phyloP scores from a whole-genome alignment of 2,888 invertebrate species.

The Nemoura dubitans region DNA sequence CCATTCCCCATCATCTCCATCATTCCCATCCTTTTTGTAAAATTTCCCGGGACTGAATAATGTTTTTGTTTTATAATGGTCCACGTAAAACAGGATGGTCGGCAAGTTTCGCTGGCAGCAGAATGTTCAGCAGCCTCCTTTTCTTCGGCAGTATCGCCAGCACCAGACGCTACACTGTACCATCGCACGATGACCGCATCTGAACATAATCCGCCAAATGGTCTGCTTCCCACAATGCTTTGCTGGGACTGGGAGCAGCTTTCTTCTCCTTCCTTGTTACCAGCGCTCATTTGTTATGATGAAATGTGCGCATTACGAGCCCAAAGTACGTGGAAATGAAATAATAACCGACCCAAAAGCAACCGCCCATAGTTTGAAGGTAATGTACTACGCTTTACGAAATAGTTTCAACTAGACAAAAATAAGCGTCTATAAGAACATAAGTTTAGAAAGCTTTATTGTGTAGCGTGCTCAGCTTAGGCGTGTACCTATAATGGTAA shows the following conservation, averaged over 20 bases:
- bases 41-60: neutral
- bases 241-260: neutral
- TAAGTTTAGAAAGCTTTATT: neutral
- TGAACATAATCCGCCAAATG: conserved; percentile 1
- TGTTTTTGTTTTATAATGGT: conserved; percentile 12
- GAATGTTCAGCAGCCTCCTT: neutral
- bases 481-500: neutral
- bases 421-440: neutral
- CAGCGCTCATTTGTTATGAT: neutral
- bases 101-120: neutral
- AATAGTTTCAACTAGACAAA: neutral
- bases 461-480: neutral
- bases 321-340: conserved; percentile 4
- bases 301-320: neutral
- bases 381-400: neutral
- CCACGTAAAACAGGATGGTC: neutral
- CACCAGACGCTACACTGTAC: neutral
- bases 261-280: neutral
- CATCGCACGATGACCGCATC: neutral
- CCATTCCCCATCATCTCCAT: neutral
- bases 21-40: neutral
- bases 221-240: conserved; percentile 4
- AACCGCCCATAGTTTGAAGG: neutral
- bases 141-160: neutral
- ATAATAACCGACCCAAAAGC: neutral